These are phyloP conservation scores for Trichopria drosophilae DNA, from an alignment of 2,888 invertebrate genomes.

Conservation along the genomic window DNA sequence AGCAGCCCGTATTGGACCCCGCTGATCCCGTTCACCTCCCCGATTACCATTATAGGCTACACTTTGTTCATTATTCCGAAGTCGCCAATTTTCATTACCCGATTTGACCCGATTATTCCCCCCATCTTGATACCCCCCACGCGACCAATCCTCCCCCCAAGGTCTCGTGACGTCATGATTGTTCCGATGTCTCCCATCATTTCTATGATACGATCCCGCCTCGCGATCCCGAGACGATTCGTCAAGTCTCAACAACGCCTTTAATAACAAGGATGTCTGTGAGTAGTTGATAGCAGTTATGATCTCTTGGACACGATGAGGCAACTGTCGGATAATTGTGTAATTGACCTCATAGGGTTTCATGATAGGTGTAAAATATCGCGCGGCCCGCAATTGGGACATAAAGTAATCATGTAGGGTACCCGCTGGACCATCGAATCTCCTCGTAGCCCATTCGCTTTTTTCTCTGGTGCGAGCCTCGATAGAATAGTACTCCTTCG, in stretches of 20 bases:
- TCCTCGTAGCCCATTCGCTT: no score
- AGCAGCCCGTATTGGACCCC: no score
- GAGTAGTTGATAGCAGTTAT: not conserved
- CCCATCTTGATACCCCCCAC: not conserved
- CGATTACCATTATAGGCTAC: no score
- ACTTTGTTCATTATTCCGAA: no score
- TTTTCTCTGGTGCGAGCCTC: no score
- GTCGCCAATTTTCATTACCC: no score
- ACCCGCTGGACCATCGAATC: not conserved
- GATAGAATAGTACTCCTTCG: no score
- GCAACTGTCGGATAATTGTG: not conserved
- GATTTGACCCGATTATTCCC: not conserved
- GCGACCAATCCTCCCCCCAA: not conserved
- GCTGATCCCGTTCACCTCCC: no score
- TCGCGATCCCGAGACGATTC: no score
- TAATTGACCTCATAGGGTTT: not conserved
- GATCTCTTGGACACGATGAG: not conserved
- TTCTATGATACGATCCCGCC: no score
- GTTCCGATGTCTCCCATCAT: not conserved
- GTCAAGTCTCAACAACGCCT: no score
- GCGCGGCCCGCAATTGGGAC: not conserved
- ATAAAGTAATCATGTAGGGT: not conserved
- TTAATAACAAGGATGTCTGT: no score
- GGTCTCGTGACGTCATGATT: not conserved
- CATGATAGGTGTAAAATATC: not conserved